phyloP scores from a whole-genome alignment of 2,797 vertebrate genomes.

The Neosilurus mollespiculum region DNA sequence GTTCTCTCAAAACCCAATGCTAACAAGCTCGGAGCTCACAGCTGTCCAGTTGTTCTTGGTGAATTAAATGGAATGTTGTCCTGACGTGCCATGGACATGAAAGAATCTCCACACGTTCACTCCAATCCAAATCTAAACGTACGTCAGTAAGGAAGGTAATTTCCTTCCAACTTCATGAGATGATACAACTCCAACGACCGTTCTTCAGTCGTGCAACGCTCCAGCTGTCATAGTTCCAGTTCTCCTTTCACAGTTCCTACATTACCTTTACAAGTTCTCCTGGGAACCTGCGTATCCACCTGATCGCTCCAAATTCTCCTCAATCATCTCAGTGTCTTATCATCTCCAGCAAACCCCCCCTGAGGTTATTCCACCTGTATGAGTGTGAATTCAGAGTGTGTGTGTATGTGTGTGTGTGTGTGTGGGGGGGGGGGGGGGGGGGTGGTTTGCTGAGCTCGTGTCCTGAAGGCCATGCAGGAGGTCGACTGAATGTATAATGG shows the following conservation, averaged over 20 bases:
- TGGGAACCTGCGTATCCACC: neutral
- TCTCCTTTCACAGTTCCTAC: neutral
- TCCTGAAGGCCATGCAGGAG: conserved; percentile 13
- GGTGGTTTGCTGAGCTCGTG: neutral
- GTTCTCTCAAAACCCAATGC: neutral
- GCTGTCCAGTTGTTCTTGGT: neutral
- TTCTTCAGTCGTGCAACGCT: neutral
- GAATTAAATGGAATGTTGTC: neutral
- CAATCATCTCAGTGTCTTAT: neutral
- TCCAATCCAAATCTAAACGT: neutral
- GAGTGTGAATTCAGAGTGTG: neutral
- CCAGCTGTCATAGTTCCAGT: no score
- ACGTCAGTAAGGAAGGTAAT: neutral
- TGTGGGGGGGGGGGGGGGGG: no score
- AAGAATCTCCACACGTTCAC: neutral
- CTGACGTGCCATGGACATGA: neutral
- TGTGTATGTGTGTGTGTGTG: no score
- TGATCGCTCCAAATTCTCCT: neutral
- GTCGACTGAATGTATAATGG: conserved; percentile 11
- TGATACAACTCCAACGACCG: neutral
- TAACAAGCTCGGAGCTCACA: neutral
- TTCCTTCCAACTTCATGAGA: neutral
- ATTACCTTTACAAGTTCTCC: neutral
- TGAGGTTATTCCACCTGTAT: neutral
- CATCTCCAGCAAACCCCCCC: neutral